A percentile compares a stretch with the other conserved stretches of the same genome.
Evolutionary conservation across 2,888 invertebrate genomes (phyloP).

Genomic region (Drosophila fungiperda): DNA sequence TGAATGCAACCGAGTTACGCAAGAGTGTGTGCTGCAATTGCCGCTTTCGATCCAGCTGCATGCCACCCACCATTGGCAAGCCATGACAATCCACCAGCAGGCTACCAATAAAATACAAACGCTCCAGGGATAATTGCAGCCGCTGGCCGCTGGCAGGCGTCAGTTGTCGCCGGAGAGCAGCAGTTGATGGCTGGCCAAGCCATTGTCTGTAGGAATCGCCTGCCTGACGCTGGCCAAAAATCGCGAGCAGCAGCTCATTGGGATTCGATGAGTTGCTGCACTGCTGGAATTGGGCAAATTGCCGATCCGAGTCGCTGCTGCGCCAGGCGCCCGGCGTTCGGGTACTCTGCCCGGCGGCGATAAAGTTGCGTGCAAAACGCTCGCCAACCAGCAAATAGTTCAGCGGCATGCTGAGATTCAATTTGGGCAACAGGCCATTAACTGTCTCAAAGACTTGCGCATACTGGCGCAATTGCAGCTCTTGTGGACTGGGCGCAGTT

Average conservation of each 20-base stretch:
- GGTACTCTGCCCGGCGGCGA: constrained; percentile 78
- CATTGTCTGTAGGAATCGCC: constrained; percentile 70
- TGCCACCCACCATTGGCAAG: constrained; percentile 9
- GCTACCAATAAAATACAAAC: constrained; percentile 78
- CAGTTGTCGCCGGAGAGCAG: constrained; percentile 1
- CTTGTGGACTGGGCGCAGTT: constrained; percentile 1
- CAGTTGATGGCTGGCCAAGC: constrained; percentile 61
- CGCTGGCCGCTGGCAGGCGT: constrained; percentile 54
- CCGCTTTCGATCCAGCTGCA: constrained; percentile 58
- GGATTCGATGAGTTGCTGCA: constrained; percentile 60
- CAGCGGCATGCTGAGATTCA: constrained; percentile 74
- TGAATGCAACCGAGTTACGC: constrained; percentile 77
- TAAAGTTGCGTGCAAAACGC: constrained; percentile 77
- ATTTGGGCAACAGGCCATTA: constrained; percentile 67
- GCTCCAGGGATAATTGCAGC: constrained; percentile 67
- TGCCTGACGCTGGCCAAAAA: constrained; percentile 74
- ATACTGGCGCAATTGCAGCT: constrained; percentile 65
- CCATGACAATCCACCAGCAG: constrained; percentile 74
- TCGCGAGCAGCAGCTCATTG: constrained; percentile 76
- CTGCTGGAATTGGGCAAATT: constrained; percentile 69
- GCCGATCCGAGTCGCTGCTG: constrained; percentile 82
- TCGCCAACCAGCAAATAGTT: constrained; percentile 77
- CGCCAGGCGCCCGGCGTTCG: constrained; percentile 82
- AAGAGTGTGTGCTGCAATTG: constrained; percentile 74
- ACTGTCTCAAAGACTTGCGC: constrained; percentile 70